A percentile compares a stretch with the other conserved stretches of the same genome.
These are phyloP conservation scores for Semaprochilodus insignis DNA, from an alignment of 2,797 vertebrate species.

Conservation along the genomic window DNA sequence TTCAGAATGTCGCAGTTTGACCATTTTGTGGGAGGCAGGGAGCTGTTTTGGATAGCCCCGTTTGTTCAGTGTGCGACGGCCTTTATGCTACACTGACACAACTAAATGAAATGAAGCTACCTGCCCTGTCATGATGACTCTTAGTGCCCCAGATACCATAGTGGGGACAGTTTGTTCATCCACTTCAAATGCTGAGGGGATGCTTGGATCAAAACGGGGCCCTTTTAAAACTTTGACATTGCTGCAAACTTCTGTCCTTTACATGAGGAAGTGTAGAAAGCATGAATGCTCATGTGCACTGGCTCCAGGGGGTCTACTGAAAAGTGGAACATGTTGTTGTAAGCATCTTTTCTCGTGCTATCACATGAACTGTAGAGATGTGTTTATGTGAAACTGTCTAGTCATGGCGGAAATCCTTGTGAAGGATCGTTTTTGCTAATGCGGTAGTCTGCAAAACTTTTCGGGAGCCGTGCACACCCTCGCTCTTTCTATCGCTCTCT, in stretches of 20 bases:
- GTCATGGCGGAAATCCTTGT: neutral
- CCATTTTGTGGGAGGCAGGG: too few species aligned
- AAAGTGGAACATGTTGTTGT: constrained; percentile 4
- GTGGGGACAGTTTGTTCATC: too few species aligned
- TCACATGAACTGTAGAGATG: constrained; percentile 29
- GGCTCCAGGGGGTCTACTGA: neutral
- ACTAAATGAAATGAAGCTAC: too few species aligned
- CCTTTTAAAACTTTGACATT: neutral
- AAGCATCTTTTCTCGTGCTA: neutral
- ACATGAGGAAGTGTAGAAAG: neutral
- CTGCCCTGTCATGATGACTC: too few species aligned
- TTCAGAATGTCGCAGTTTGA: too few species aligned
- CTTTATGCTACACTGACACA: too few species aligned
- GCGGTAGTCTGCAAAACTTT: neutral
- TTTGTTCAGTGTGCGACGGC: too few species aligned
- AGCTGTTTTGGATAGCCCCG: too few species aligned
- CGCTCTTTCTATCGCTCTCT: too few species aligned
- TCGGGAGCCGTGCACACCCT: neutral
- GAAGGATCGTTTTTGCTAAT: neutral
- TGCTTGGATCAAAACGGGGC: neutral
- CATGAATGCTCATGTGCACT: neutral
- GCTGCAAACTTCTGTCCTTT: neutral
- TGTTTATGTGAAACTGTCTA: neutral
- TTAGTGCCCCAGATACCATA: too few species aligned
- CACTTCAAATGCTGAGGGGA: too few species aligned